Evolutionary conservation across 2,888 invertebrate species (phyloP).

Genomic region (Caenorhabditis sp.): DNA sequence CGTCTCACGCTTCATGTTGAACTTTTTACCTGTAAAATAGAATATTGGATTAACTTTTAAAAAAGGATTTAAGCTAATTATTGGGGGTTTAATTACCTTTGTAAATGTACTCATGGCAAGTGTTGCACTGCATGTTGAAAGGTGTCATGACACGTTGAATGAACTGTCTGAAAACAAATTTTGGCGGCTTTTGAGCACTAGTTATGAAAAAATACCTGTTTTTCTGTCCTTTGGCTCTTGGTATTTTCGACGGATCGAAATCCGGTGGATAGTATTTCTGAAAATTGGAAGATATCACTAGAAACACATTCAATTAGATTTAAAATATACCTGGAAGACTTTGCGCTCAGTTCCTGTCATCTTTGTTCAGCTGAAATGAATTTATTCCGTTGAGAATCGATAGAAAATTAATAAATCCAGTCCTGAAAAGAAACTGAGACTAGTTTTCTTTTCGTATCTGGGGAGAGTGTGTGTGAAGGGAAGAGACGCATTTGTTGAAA

Average conservation of each 20-base stretch:
- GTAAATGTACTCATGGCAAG: conserved; percentile 99
- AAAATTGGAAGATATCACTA: conserved; percentile 82
- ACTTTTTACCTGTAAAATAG: conserved; percentile 90
- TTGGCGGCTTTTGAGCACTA: neutral
- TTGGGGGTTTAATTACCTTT: conserved; percentile 85
- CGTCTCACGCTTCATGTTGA: conserved; percentile 98
- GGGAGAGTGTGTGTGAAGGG: neutral
- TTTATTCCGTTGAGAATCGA: neutral
- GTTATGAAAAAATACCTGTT: conserved; percentile 54
- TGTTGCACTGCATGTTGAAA: conserved; percentile 99
- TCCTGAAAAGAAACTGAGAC: neutral
- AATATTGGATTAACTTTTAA: neutral
- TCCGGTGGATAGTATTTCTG: conserved; percentile 99
- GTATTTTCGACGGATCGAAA: conserved; percentile 99
- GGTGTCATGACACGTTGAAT: conserved; percentile 99
- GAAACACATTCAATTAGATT: neutral
- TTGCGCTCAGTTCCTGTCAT: conserved; percentile 84
- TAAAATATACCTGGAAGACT: conserved; percentile 81
- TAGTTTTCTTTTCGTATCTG: conserved; percentile 20
- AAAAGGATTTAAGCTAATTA: neutral
- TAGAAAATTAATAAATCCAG: neutral
- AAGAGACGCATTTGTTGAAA: conserved; percentile 47
- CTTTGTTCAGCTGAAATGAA: conserved; percentile 42
- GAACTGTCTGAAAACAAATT: conserved; percentile 88
- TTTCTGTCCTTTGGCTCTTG: conserved; percentile 92